phyloP scores from a whole-genome alignment of 2,888 invertebrate species.

The Dione vanillae region DNA sequence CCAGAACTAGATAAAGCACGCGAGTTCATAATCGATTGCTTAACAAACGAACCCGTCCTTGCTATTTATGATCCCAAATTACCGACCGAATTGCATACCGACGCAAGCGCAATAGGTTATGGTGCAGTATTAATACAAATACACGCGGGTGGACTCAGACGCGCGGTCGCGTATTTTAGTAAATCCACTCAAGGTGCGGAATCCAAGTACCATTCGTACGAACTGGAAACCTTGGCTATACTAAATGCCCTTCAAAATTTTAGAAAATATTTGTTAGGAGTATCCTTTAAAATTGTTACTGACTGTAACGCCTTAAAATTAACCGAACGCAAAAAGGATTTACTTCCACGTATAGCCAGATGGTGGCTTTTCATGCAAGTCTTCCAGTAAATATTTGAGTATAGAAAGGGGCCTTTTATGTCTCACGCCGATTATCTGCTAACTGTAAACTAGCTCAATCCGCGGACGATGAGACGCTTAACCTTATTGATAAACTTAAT shows the following conservation, averaged over 20 bases:
- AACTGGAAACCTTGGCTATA: constrained; percentile 46
- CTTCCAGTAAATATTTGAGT: constrained; percentile 38
- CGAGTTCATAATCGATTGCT: constrained; percentile 4
- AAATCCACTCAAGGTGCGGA: constrained; percentile 46
- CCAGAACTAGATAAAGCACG: constrained; percentile 21
- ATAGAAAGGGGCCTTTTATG: constrained; percentile 35
- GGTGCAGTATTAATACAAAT: constrained; percentile 50
- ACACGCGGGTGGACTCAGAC: constrained; percentile 10
- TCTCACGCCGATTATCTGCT: constrained; percentile 39
- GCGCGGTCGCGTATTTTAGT: constrained; percentile 43
- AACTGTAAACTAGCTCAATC: constrained; percentile 41
- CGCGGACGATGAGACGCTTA: constrained; percentile 39
- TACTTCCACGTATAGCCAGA: constrained; percentile 31
- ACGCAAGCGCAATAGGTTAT: constrained; percentile 50
- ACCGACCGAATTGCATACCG: too few relatives aligned
- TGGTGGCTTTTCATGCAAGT: constrained; percentile 43
- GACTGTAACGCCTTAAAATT: constrained; percentile 57
- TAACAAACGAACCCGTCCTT: constrained; percentile 30
- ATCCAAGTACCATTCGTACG: constrained; percentile 47
- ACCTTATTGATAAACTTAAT: background rate
- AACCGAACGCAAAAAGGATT: constrained; percentile 51
- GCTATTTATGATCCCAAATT: constrained; percentile 36
- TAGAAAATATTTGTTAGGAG: constrained; percentile 41
- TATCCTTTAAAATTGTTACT: constrained; percentile 45
- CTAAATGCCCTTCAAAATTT: constrained; percentile 47